Evolutionary conservation across 2,797 vertebrate genomes (phyloP), one percentile per base, ranked within the genome.

Genomic region (Propithecus perrieri): DNA sequence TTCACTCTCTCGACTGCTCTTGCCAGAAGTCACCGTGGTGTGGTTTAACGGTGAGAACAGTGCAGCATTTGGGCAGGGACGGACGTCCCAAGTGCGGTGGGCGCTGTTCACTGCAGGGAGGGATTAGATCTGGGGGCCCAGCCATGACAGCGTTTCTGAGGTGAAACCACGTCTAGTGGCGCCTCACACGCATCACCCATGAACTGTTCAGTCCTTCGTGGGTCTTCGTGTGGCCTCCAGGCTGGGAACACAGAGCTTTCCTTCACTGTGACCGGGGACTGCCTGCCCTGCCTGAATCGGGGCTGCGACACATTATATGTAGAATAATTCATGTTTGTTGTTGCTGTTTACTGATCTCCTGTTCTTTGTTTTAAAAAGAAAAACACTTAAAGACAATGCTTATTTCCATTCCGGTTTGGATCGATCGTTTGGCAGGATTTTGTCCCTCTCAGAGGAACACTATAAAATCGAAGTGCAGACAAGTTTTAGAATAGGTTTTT

Each of bases 401-500:
- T 41, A 35, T 86, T 92, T 86, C 55, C 50, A 38, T 65, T n/a
- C 38, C 53, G 20, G 48, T 89, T 75, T 76, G 41, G 35, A 9
- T 65, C 7, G 38, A 24, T 53, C n/a, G 20, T 50, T 33, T 48
- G 69, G n/a, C 38, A 85, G 69, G 41, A 55, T 28, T 74, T 50
- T 7, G 14, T 75, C 55, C 20, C 55, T 28, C n/a, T 24, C 13
- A 5, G 38, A 22, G 33, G 30, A 59, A 48, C 90, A 43, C 38
- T 87, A 43, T 48, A 65, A 63, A 85, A 65, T 2, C n/a, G 48
- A 90, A 43, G 18, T 26, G 9, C 8, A 43, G 81, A 83, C 26
- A 50, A 76, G 17, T n/a, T 50, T 78, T 46, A 43, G 75, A 83
- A 78, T 24, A 7, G 83, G 43, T 46, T 87, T 93, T 93, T 63